phyloP scores from a whole-genome alignment of 2,113 vertebrate species.

The Ceratotherium simum region DNA sequence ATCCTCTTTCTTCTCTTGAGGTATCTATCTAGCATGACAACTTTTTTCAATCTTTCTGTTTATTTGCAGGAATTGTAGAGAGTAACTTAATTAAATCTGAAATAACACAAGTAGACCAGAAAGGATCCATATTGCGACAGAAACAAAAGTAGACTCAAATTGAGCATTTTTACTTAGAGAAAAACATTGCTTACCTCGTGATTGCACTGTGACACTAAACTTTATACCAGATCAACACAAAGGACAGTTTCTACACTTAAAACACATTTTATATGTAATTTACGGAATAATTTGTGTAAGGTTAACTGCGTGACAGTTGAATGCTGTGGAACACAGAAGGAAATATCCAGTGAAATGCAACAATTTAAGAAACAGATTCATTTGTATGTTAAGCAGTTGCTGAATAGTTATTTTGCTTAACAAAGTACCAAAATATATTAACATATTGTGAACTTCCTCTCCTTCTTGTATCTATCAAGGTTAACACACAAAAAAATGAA shows the following conservation, averaged over 20 bases:
- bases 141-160: background rate
- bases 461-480: background rate
- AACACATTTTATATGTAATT: background rate
- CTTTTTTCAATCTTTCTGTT: background rate
- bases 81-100: background rate
- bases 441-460: background rate
- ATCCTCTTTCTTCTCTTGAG: background rate
- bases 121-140: background rate
- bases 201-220: background rate
- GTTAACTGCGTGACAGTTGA: background rate
- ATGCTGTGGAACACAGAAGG: background rate
- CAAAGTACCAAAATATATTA: conserved; percentile 27
- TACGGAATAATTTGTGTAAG: background rate
- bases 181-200: background rate
- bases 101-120: background rate
- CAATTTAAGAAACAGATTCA: background rate
- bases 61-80: background rate
- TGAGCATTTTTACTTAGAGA: background rate
- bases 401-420: conserved; percentile 21
- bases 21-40: background rate
- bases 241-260: background rate
- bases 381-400: conserved; percentile 19
- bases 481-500: background rate
- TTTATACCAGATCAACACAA: background rate
- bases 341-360: background rate